Percentiles rank a stretch among this genome's conserved stretches.
phyloP scores from a whole-genome alignment of 2,797 vertebrate genomes.

The Spondyliosoma cantharus region DNA sequence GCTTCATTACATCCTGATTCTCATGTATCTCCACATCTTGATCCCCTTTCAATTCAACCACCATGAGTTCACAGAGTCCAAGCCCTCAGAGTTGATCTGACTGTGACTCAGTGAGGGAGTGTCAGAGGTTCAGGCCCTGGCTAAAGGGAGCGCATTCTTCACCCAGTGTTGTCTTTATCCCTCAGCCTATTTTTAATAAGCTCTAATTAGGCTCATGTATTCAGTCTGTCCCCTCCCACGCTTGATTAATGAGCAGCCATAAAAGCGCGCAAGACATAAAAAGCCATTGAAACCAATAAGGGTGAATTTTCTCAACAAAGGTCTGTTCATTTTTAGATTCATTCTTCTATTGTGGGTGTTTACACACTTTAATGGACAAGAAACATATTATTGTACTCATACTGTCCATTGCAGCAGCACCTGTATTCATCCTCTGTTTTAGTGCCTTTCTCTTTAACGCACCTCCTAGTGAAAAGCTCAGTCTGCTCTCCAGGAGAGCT shows the following conservation, averaged over 20 bases:
- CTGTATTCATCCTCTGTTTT: too few species aligned
- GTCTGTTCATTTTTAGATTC: too few species aligned
- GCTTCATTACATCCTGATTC: conserved; percentile 9
- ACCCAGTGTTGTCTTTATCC: neutral
- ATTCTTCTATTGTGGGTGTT: too few species aligned
- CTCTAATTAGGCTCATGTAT: neutral
- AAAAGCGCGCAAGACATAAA: too few species aligned
- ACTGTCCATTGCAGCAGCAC: too few species aligned
- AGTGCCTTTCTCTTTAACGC: too few species aligned
- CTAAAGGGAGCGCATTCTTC: conserved; percentile 10
- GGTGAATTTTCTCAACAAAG: too few species aligned
- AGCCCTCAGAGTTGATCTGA: neutral
- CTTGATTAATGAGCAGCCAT: neutral
- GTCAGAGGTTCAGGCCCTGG: conserved; percentile 33
- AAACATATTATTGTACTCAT: too few species aligned
- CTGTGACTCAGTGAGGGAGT: conserved; percentile 39
- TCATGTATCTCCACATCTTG: neutral
- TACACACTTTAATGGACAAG: too few species aligned
- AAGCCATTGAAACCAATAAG: too few species aligned
- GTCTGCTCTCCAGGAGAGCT: neutral
- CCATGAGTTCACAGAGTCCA: neutral
- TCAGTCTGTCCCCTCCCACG: neutral
- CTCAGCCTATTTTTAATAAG: neutral
- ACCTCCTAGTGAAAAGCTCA: too few species aligned
- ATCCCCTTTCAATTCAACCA: neutral